These are phyloP conservation scores for Erpobdella octoculata DNA, from an alignment of 2,888 invertebrate species.

Conservation along the genomic window DNA sequence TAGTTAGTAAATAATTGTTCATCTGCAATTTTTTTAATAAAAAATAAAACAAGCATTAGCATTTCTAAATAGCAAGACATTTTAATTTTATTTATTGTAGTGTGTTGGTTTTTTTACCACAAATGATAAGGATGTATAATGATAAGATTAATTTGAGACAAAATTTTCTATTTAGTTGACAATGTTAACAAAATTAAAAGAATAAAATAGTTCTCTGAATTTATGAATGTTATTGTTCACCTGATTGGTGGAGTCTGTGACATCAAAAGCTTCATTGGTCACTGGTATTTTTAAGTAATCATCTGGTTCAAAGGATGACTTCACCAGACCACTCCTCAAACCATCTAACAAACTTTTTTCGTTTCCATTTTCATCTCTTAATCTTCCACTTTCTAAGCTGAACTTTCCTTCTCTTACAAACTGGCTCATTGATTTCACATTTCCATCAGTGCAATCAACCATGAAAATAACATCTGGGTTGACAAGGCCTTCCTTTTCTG, in stretches of 20 bases:
- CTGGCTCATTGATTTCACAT: constrained; percentile 43
- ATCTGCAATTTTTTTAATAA: background rate
- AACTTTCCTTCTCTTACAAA: constrained; percentile 54
- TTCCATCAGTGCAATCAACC: constrained; percentile 44
- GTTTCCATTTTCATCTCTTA: constrained; percentile 68
- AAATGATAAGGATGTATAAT: no score
- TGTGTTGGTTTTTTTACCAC: no score
- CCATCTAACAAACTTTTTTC: constrained; percentile 58
- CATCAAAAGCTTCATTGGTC: background rate
- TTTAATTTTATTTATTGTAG: no score
- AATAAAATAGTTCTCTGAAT: background rate
- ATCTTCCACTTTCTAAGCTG: constrained; percentile 57
- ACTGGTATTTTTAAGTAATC: background rate
- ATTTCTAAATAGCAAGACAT: no score
- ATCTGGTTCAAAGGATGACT: constrained; percentile 26
- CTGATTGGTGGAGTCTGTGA: background rate
- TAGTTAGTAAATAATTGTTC: background rate
- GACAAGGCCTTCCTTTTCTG: constrained; percentile 28
- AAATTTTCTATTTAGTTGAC: no score
- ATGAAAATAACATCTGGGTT: constrained; percentile 45
- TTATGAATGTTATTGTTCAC: background rate
- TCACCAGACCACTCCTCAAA: constrained; percentile 38
- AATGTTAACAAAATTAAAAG: background rate
- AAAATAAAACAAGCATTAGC: no score
- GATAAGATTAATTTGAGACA: no score